Conservation (phyloP, 2,113 vertebrate genomes). For the Barnardius zonarius region DNA sequence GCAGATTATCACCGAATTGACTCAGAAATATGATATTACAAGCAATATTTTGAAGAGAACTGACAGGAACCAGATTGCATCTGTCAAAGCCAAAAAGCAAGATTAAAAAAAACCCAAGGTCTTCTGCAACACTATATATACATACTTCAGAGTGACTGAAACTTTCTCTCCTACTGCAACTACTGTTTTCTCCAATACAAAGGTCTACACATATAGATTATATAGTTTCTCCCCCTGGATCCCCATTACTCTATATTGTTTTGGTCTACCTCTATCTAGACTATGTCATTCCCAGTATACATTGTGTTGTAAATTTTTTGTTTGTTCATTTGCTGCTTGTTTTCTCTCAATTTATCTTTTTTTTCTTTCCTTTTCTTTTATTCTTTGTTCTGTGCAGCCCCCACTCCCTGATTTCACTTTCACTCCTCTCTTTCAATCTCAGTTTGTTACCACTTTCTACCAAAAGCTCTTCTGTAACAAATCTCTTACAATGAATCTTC, state of each 20-base stretch:
- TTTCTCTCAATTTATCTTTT: not conserved
- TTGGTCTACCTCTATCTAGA: not conserved
- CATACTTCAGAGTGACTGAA: not conserved
- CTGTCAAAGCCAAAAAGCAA: conserved; percentile 41
- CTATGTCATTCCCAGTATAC: not conserved
- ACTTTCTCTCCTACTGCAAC: not conserved
- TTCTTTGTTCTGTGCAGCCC: not conserved
- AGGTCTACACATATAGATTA: not conserved
- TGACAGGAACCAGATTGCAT: conserved; percentile 45
- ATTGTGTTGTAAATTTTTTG: not conserved
- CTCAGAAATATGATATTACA: not conserved
- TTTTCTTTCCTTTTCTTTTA: not conserved
- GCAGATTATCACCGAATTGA: not conserved
- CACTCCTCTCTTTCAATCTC: not conserved
- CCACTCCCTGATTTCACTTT: not conserved
- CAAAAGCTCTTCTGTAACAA: not conserved
- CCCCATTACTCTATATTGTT: not conserved
- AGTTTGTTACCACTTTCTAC: not conserved
- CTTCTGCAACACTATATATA: not conserved
- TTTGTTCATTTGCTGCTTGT: not conserved
- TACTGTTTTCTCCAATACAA: not conserved
- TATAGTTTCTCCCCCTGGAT: not conserved
- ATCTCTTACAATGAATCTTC: not conserved
- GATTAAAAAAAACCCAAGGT: not conserved
- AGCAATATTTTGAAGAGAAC: conserved; percentile 16